These are phyloP conservation scores for Coturnix japonica DNA, from an alignment of 2,113 vertebrate species.

Conservation along the genomic window DNA sequence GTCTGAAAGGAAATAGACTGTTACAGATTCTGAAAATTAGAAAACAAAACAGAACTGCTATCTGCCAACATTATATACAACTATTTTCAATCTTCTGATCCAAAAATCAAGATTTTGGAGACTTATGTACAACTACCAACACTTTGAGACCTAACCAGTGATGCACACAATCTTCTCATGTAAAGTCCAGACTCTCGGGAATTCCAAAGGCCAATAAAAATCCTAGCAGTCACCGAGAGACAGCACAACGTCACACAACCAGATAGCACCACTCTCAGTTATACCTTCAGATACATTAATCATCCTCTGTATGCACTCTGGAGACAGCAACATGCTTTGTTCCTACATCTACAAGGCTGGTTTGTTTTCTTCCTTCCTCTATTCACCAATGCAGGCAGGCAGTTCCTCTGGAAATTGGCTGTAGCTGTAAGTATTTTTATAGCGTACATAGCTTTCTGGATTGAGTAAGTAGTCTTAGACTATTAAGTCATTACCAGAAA, in stretches of 20 bases:
- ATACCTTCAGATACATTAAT: background rate
- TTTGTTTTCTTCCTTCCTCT: background rate
- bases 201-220: background rate
- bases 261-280: background rate
- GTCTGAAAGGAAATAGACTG: background rate
- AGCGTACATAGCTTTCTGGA: background rate
- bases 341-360: background rate
- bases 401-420: background rate
- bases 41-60: background rate
- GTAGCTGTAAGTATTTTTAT: background rate
- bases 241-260: background rate
- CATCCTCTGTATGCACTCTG: background rate
- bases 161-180: background rate
- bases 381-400: background rate
- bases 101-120: background rate
- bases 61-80: background rate
- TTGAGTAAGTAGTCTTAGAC: background rate
- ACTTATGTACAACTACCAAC: background rate
- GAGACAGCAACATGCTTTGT: background rate
- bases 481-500: background rate
- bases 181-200: background rate
- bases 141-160: background rate
- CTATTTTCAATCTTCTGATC: background rate
- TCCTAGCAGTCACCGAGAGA: background rate
- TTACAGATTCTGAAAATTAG: background rate